A percentile compares a stretch with the other conserved stretches of the same genome.
phyloP scores from a whole-genome alignment of 1,140 invertebrate genomes.

The Sycophaga agraensis region DNA sequence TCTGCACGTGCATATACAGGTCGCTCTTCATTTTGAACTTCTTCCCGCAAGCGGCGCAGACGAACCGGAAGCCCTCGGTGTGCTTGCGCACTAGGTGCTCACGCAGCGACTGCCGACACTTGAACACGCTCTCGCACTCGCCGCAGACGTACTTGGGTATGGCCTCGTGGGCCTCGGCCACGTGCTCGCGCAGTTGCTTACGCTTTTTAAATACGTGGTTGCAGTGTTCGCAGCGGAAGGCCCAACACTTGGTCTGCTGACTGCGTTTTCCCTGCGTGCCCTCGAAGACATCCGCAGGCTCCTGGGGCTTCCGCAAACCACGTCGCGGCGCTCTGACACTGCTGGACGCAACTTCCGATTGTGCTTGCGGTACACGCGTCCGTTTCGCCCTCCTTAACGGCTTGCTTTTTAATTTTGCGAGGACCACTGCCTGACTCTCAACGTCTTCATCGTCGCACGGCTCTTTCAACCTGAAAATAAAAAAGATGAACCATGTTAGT shows the following conservation, averaged over 20 bases:
- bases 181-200: neutral
- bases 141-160: conserved; percentile 10
- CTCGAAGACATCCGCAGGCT: neutral
- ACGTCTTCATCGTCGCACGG: too few relatives aligned
- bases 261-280: neutral
- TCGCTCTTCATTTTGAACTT: conserved; percentile 50
- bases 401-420: neutral
- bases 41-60: conserved; percentile 48
- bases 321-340: too few relatives aligned
- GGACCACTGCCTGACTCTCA: too few relatives aligned
- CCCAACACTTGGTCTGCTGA: neutral
- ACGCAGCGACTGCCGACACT: conserved; percentile 20
- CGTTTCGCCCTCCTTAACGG: neutral
- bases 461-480: too few relatives aligned
- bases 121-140: conserved; percentile 22
- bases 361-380: too few relatives aligned
- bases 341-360: too few relatives aligned
- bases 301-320: neutral
- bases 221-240: neutral
- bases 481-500: too few relatives aligned
- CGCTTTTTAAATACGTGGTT: neutral
- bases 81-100: conserved; percentile 34
- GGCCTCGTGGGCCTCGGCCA: neutral
- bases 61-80: conserved; percentile 39
- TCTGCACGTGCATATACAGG: conserved; percentile 36